phyloP scores from a whole-genome alignment of 2,888 invertebrate genomes.

The Rugalucina vietnamica region DNA sequence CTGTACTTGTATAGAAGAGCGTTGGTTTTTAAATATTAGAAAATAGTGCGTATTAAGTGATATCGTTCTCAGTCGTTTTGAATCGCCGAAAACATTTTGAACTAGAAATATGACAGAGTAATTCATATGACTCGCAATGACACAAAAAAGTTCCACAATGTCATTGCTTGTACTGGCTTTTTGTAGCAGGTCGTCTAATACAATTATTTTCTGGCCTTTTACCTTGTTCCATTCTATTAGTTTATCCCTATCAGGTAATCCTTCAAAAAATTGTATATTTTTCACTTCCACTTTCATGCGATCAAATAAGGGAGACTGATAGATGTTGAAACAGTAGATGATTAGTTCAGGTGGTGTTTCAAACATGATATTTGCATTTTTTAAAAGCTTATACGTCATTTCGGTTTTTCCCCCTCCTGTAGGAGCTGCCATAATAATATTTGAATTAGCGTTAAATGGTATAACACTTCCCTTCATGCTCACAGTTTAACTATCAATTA shows the following conservation, averaged over 20 bases:
- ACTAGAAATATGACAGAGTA: neutral
- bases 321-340: neutral
- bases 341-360: neutral
- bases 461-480: neutral
- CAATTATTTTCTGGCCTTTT: neutral
- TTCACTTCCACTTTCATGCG: neutral
- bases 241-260: neutral
- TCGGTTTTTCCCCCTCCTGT: neutral
- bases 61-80: neutral
- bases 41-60: neutral
- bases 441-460: neutral
- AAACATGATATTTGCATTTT: neutral
- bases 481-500: neutral
- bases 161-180: neutral
- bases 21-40: neutral
- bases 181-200: neutral
- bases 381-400: neutral
- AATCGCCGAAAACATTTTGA: neutral
- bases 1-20: neutral
- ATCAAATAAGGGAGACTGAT: neutral
- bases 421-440: neutral
- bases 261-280: neutral
- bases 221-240: neutral
- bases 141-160: neutral
- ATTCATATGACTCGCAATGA: neutral